These are phyloP conservation scores for Agonopterix alstromeriana DNA, from an alignment of 2,888 invertebrate species.

Conservation along the genomic window DNA sequence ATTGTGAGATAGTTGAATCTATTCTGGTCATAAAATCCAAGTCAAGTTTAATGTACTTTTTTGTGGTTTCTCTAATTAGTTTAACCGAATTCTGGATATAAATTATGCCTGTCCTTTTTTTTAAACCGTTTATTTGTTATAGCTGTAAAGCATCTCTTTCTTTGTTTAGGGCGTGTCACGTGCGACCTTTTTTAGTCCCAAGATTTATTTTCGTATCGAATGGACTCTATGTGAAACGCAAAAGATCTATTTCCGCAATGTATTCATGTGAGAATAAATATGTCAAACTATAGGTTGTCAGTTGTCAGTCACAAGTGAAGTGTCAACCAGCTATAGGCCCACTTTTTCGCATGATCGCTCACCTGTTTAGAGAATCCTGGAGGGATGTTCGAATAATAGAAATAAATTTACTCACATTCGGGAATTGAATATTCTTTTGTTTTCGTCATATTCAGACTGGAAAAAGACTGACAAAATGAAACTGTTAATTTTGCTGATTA, in stretches of 20 bases:
- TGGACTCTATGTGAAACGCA: too few species aligned
- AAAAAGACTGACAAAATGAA: too few species aligned
- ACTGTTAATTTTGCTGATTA: too few species aligned
- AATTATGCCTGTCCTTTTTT: too few species aligned
- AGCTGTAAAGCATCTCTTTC: too few species aligned
- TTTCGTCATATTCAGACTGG: too few species aligned
- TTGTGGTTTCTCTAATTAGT: background rate
- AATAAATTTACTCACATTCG: conserved; percentile 27
- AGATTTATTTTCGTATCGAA: too few species aligned
- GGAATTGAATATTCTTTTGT: conserved; percentile 15
- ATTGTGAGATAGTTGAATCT: conserved; percentile 13
- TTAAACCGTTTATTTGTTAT: too few species aligned
- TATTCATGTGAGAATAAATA: conserved; percentile 12
- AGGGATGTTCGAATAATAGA: conserved; percentile 19
- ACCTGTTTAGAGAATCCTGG: conserved; percentile 41
- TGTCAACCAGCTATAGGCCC: conserved; percentile 50
- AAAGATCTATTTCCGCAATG: background rate
- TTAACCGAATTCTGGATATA: background rate
- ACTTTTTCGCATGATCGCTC: conserved; percentile 65
- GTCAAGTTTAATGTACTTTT: background rate
- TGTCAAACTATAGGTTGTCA: conserved; percentile 26
- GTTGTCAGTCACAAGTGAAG: conserved; percentile 54
- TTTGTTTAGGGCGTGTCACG: too few species aligned
- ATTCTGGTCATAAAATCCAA: background rate
- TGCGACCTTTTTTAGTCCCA: too few species aligned